Evolutionary conservation across 1,140 invertebrate species (phyloP), one percentile per base, ranked within the genome.

Genomic region (Linepithema humile): DNA sequence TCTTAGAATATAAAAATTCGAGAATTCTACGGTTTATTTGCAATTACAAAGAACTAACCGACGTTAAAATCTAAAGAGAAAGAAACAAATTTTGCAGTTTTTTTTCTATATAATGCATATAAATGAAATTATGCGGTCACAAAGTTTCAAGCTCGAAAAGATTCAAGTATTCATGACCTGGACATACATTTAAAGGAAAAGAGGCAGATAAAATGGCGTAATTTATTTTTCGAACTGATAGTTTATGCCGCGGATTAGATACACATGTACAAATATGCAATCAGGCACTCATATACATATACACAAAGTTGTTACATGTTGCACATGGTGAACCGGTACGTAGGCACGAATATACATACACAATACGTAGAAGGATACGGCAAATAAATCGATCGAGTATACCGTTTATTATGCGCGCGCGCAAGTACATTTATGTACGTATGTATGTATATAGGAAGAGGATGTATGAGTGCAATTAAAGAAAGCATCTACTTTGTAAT

Each of bases 171-270:
- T 12, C 7, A 32, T 45, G 53, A 40, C 59, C 83, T 72, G 50
- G 32, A 73, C 20, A 48, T 77, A 72, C 82, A 84, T 91, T 91
- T 87, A 91, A 77, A 88, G 80, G 82, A 87, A 86, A 55, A 55
- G 2, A 20, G 35, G 5, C 5, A 3, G 15, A 55, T 23, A 9
- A 50, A 78, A 80, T 29, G 20, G n/a, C 7, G 17, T 70, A 70
- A 80, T 80, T 80, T 80, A 55, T 80, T 80, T 80, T 80, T 57
- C 12, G 35, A 35, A 7, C 4, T 35, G 7, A 32, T 35, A 12
- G n/a, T 80, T 53, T 17, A 55, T 10, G n/a, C 3, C 17, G 23
- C 17, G 35, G 38, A 69, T 57, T 69, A 23, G 48, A 12, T 45
- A 45, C 57, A 64, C 40, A 64, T 75, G 73, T 70, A 69, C 48